Conservation (phyloP, 2,888 invertebrate species). For the Xestia rhomboidea region DNA sequence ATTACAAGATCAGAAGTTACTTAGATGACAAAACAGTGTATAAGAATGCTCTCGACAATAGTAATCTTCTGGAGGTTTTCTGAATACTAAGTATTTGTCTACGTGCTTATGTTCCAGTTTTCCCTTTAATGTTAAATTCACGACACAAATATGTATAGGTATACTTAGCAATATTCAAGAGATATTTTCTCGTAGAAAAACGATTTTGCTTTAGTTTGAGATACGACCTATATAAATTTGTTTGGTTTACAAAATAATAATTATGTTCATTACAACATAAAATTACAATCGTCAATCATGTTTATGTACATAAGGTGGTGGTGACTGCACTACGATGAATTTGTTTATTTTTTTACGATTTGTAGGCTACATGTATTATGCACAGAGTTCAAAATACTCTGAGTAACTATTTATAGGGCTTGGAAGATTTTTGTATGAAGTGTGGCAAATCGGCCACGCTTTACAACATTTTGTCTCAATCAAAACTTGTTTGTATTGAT, state of each 20-base stretch:
- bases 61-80: constrained; percentile 19
- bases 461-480: no score
- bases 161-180: background rate
- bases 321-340: background rate
- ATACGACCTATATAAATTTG: background rate
- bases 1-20: background rate
- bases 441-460: no score
- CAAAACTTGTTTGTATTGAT: no score
- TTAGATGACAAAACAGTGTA: constrained; percentile 1
- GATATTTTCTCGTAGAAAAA: background rate
- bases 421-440: no score
- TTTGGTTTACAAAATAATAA: background rate
- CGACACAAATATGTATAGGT: background rate
- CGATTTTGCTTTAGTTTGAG: background rate
- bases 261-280: background rate
- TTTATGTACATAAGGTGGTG: no score
- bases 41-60: constrained; percentile 11
- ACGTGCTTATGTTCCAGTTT: constrained; percentile 9
- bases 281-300: no score
- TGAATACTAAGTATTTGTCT: constrained; percentile 30
- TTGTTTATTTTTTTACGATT: background rate
- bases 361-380: background rate
- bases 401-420: background rate
- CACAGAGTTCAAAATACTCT: background rate
- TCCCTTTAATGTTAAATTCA: background rate